These are phyloP conservation scores for Stomatorhinus ivindoensis DNA, from an alignment of 2,113 vertebrate species.

Conservation along the genomic window DNA sequence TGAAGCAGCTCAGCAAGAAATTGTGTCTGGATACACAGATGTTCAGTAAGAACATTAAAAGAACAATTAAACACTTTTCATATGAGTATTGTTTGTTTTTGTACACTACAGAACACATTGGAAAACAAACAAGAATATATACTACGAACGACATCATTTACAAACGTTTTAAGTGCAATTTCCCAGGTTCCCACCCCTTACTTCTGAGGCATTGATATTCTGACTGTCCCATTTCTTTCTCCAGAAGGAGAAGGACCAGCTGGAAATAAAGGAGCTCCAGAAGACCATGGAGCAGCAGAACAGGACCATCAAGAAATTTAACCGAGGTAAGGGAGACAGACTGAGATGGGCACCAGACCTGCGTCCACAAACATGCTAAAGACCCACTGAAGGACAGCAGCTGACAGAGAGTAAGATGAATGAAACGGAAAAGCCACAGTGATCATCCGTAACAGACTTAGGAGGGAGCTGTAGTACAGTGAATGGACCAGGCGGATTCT, in stretches of 20 bases:
- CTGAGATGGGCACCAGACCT: too few species aligned
- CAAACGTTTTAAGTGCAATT: neutral
- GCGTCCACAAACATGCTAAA: neutral
- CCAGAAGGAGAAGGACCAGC: conserved; percentile 53
- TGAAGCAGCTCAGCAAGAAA: neutral
- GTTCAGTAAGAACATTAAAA: neutral
- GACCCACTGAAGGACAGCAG: neutral
- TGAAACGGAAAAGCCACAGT: neutral
- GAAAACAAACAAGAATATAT: neutral
- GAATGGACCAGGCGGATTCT: too few species aligned
- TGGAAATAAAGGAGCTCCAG: conserved; percentile 54
- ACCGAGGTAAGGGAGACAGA: conserved; percentile 53
- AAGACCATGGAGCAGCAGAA: conserved; percentile 54
- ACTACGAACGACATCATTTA: neutral
- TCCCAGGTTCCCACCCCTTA: neutral
- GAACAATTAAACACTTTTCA: neutral
- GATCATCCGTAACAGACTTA: neutral
- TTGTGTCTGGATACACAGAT: neutral
- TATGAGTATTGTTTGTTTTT: neutral
- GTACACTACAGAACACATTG: neutral
- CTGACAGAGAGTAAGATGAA: neutral
- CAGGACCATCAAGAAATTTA: conserved; percentile 67
- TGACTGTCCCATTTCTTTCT: neutral
- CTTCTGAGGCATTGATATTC: neutral
- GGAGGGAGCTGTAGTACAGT: too few species aligned